Conservation (phyloP, 2,113 vertebrate genomes). For the Pyrgilauda ruficollis region DNA sequence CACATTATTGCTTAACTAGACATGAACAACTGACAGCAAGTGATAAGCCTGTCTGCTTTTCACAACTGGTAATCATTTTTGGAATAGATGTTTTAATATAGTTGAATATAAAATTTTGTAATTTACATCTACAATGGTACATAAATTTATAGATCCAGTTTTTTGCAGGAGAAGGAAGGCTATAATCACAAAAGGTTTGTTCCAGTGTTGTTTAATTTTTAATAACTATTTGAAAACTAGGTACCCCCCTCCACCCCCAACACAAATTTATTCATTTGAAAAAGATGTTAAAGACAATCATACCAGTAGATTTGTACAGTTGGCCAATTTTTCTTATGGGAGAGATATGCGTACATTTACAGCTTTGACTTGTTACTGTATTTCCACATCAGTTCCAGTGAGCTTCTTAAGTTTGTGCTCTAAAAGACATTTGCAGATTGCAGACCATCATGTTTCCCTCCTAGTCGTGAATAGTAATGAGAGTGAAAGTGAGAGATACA, state of each 20-base stretch:
- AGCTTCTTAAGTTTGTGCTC: slow-evolving; percentile 52
- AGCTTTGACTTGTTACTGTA: slow-evolving; percentile 13
- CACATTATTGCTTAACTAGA: slow-evolving; percentile 91
- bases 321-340: background rate
- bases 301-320: slow-evolving; percentile 59
- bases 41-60: slow-evolving; percentile 98
- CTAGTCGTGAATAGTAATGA: slow-evolving; percentile 65
- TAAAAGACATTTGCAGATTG: slow-evolving; percentile 69
- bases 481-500: slow-evolving; percentile 42
- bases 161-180: slow-evolving; percentile 75
- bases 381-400: slow-evolving; percentile 29
- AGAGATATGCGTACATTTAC: background rate
- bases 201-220: slow-evolving; percentile 80
- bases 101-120: slow-evolving; percentile 85
- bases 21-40: slow-evolving; percentile 97
- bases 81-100: slow-evolving; percentile 88
- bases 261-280: slow-evolving; percentile 72
- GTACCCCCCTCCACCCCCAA: background rate
- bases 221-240: slow-evolving; percentile 77
- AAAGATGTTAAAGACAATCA: slow-evolving; percentile 71
- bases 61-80: slow-evolving; percentile 87
- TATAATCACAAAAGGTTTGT: slow-evolving; percentile 79
- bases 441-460: slow-evolving; percentile 55
- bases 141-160: slow-evolving; percentile 82
- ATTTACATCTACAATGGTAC: slow-evolving; percentile 86